Base-by-base conservation (phyloP, 2,113 vertebrate species). In the Phrynosoma blainvillii region DNA sequence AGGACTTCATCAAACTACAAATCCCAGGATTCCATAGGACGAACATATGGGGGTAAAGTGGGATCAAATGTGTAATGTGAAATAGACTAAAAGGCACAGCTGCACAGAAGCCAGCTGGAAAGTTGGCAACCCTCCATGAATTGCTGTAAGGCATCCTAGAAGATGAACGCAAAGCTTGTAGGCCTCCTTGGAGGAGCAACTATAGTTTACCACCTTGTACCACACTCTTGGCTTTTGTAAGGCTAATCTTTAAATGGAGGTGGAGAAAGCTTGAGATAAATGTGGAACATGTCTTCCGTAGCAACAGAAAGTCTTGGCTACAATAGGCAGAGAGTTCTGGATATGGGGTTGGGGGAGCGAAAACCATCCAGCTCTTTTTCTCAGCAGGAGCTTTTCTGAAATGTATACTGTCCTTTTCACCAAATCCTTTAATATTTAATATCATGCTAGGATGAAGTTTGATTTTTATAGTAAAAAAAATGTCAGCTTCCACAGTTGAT, bases 401-500 rank as follows among this genome's bases (percentile, higher is more conserved):
- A 92, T 87, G 89, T 91, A 89, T 92, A 92, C 92, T 88, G 87
- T 92, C 92, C 91, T 94, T 88, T 95, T 95, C 92, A 96, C 92
- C 82, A 83, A 93, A 93, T 94, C 90, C 66, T 90, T 92, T 94
- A 94, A 95, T 95, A 95, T 95, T 95, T 93, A 95, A 94, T 95
- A 95, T 90, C 90, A 93, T 94, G 95, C 93, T 93, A 93, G 92
- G 94, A 94, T 92, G 93, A 95, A 94, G 91, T 87, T 94, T 93
- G 95, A 95, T 95, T 95, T 82, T 95, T 95, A 95, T 93, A 92
- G 90, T 90, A 23, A 11, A 92, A 94, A 94, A 95, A 95, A 96
- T 95, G 95, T 94, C 93, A 93, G 92, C 94, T 95, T 95, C 93
- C 93, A 93, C 94, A 94, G 94, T 74, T 93, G 94, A 96, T 95